Base-by-base conservation (phyloP, 2,888 invertebrate species). In the Mylabris sibirica region DNA sequence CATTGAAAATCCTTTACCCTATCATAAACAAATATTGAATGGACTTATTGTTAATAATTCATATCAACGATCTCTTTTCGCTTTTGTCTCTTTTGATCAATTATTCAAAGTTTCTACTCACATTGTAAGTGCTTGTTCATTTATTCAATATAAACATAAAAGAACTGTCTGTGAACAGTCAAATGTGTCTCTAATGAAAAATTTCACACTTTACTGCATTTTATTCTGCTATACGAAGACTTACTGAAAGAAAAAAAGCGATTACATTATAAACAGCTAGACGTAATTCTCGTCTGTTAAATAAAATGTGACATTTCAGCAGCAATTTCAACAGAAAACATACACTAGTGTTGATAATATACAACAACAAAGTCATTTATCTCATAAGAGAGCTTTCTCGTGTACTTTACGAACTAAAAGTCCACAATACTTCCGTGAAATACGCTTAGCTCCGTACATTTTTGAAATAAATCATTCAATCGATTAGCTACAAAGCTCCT, bases 1-100 rank as follows among this genome's bases (percentile, higher is more conserved):
- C 71, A 72, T 71, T 67, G 60, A 69, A 30, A 73, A 76, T 75
- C 74, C 72, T 69, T 69, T 69, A 75, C 73, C 71, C 74, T 73
- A 74, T 72, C 1, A 75, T 79, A 79, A 80, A 81, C 79, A 80
- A 81, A 80, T 76, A 75, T 75, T 79, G 78, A 81, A 82, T 79
- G 81, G 80, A 79, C 80, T 80, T 79, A 76, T 76, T 76, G 75
- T 82, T 78, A 81, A 82, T 82, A 82, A 81, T 82, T 82, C 77
- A 82, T 30, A 30, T 76, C 71, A 66, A 20, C 70, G 72, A 75
- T 78, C 78, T 78, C 78, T 78, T 78, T 76, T 73, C 73, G 70
- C 72, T 70, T 67, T 66, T 75, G 74, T 74, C 49, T 49, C 78
- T 82, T 30, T 82, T 82, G 81, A 82, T 83, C 81, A 82, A 82